These are phyloP conservation scores for Acanthurus tractus DNA, from an alignment of 2,797 vertebrate species.

Conservation along the genomic window DNA sequence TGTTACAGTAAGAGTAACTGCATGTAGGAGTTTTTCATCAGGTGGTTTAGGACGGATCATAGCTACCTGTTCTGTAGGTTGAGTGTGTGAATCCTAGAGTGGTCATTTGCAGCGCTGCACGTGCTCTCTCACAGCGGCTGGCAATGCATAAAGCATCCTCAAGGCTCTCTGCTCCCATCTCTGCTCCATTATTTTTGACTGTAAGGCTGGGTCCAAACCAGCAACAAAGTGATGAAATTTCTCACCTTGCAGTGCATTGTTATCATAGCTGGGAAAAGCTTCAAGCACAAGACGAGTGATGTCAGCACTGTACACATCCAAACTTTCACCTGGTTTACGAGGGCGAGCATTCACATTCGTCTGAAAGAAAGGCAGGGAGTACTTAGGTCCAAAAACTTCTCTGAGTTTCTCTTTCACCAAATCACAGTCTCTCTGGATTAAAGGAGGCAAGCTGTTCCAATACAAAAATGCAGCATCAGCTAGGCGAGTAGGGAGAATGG, in stretches of 20 bases:
- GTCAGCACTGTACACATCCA: slow-evolving; percentile 43
- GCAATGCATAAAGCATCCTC: slow-evolving; percentile 1
- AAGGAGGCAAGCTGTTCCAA: slow-evolving; percentile 6
- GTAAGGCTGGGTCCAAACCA: not conserved
- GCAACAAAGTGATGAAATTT: no score
- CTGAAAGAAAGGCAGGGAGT: slow-evolving; percentile 14
- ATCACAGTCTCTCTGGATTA: slow-evolving; percentile 11
- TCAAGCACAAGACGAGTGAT: slow-evolving; percentile 35
- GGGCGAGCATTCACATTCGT: slow-evolving; percentile 35
- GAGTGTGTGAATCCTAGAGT: not conserved
- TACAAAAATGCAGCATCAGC: slow-evolving; percentile 23
- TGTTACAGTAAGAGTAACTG: slow-evolving; percentile 32
- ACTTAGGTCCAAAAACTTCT: slow-evolving; percentile 24
- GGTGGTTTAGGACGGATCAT: slow-evolving; percentile 22
- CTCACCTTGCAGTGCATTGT: slow-evolving; percentile 1
- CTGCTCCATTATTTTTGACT: no score
- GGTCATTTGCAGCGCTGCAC: slow-evolving; percentile 16
- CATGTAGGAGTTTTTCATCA: slow-evolving; percentile 19
- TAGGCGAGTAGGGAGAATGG: not conserved
- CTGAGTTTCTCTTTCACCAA: slow-evolving; percentile 11
- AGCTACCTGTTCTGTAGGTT: slow-evolving; percentile 21
- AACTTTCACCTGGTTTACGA: slow-evolving; percentile 22
- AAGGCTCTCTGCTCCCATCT: slow-evolving; percentile 5
- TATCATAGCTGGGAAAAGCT: slow-evolving; percentile 25
- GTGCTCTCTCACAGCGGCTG: slow-evolving; percentile 38